These are phyloP conservation scores for Gallinago undulata DNA, from an alignment of 2,113 vertebrate species.

Conservation along the genomic window DNA sequence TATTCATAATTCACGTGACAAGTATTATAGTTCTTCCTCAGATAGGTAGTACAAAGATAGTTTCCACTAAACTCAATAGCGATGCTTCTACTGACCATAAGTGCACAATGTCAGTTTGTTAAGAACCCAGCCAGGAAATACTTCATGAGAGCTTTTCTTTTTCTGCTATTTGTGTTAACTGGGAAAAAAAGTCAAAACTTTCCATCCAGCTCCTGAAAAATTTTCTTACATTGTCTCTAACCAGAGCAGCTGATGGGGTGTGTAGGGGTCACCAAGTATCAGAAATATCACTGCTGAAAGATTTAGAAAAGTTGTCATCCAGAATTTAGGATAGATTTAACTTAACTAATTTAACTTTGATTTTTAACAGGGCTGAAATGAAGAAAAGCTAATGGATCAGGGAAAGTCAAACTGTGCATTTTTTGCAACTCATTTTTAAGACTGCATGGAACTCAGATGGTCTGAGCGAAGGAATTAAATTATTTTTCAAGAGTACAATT, in stretches of 20 bases:
- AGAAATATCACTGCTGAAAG: not conserved
- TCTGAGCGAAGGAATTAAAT: not conserved
- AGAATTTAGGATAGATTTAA: not conserved
- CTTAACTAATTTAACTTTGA: not conserved
- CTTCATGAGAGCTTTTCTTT: not conserved
- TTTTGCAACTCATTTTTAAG: not conserved
- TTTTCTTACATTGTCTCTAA: not conserved
- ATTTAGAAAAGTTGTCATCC: not conserved
- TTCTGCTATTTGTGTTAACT: not conserved
- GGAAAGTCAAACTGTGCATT: not conserved
- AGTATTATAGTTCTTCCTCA: not conserved
- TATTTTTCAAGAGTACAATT: not conserved
- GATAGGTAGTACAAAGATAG: not conserved
- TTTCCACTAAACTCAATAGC: not conserved
- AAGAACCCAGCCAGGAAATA: not conserved
- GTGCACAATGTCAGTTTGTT: not conserved
- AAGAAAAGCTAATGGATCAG: not conserved
- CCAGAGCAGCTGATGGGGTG: not conserved
- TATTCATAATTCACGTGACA: not conserved
- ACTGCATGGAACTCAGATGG: not conserved
- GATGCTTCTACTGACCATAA: not conserved
- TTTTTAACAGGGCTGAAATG: not conserved
- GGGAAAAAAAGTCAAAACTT: not conserved
- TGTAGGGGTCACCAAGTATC: not conserved
- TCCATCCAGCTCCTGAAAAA: not conserved